Percentiles rank a stretch among this genome's conserved stretches.
Conservation (phyloP, 2,888 invertebrate genomes). For the Phragmatobia fuliginosa region DNA sequence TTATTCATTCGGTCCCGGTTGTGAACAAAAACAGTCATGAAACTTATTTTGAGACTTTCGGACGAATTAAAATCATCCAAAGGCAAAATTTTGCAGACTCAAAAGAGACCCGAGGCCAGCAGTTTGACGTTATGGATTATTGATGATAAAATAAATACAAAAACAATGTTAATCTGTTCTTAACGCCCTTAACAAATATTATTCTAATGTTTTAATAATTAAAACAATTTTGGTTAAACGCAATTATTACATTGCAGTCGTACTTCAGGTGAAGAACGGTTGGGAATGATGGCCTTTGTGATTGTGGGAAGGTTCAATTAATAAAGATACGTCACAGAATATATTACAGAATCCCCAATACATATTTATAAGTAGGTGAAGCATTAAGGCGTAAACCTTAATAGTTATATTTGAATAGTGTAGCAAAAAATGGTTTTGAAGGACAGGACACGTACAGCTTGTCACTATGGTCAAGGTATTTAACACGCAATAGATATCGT, state of each 20-base stretch:
- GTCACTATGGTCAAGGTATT: no score
- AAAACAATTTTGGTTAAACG: not conserved
- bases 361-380: slow-evolving; percentile 19
- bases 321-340: slow-evolving; percentile 9
- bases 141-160: no score
- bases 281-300: slow-evolving; percentile 13
- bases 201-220: not conserved
- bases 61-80: no score
- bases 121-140: no score
- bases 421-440: slow-evolving; percentile 13
- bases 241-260: slow-evolving; percentile 10
- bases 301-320: slow-evolving; percentile 17
- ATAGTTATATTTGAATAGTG: slow-evolving; percentile 13
- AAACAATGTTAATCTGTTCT: no score
- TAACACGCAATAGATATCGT: no score
- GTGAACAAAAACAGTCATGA: no score
- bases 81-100: no score
- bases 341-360: slow-evolving; percentile 16
- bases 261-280: slow-evolving; percentile 12
- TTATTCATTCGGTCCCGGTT: no score
- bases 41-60: no score
- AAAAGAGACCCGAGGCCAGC: no score
- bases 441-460: slow-evolving; percentile 8
- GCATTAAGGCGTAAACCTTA: slow-evolving; percentile 5
- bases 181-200: no score